Evolutionary conservation across 2,797 vertebrate genomes (phyloP).

Genomic region (Apodemus agrarius): DNA sequence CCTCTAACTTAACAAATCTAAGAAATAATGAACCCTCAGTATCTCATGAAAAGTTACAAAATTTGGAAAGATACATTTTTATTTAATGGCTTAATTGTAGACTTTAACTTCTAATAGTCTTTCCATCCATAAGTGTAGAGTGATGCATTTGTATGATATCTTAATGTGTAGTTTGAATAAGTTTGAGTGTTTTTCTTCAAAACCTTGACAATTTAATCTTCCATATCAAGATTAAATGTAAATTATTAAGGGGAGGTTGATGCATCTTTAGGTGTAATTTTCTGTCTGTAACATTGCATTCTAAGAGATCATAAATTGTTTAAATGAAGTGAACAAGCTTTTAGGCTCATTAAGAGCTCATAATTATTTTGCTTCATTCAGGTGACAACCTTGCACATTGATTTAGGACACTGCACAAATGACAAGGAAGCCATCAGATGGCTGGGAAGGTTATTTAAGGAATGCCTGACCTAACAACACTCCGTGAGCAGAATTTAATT

Average conservation of each 20-base stretch:
- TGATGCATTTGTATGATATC: not conserved
- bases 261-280: conserved; percentile 13
- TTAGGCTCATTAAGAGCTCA: conserved; percentile 72
- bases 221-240: conserved; percentile 32
- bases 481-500: conserved; percentile 48
- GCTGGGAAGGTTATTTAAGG: conserved; percentile 72
- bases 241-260: conserved; percentile 27
- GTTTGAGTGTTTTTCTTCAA: conserved; percentile 28
- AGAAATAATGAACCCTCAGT: not conserved
- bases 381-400: conserved; percentile 71
- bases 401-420: conserved; percentile 60
- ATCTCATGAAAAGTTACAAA: not conserved
- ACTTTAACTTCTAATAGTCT: not conserved
- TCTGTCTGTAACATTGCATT: conserved; percentile 11
- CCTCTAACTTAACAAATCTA: not conserved
- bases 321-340: conserved; percentile 67
- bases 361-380: conserved; percentile 77
- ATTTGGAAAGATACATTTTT: not conserved
- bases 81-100: not conserved
- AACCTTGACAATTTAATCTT: conserved; percentile 20
- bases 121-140: not conserved
- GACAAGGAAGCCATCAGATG: conserved; percentile 56
- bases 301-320: conserved; percentile 14
- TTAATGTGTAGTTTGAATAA: not conserved
- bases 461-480: conserved; percentile 44